Conservation (phyloP, 2,113 vertebrate genomes). For the Bufo bufo region DNA sequence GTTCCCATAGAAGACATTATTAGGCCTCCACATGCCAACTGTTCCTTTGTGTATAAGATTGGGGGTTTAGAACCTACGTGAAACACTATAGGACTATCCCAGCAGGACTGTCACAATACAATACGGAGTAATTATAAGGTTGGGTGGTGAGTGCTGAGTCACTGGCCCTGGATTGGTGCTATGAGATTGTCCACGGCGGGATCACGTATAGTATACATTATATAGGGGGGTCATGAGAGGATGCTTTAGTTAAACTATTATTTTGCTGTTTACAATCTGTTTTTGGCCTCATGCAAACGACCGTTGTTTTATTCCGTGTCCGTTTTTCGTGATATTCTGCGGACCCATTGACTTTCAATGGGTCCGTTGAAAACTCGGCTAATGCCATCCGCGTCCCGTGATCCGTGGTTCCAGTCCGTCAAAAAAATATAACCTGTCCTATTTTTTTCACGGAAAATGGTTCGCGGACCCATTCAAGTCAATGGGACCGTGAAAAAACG, state of each 20-base stretch:
- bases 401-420: too few species aligned
- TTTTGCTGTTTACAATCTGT: not conserved
- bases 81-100: constrained; percentile 2
- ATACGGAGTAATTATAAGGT: constrained; percentile 10
- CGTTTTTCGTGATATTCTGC: too few species aligned
- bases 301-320: too few species aligned
- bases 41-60: not conserved
- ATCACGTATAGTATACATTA: not conserved
- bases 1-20: constrained; percentile 2
- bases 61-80: not conserved
- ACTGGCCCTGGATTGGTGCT: not conserved
- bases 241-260: not conserved
- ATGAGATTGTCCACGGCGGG: not conserved
- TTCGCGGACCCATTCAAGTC: too few species aligned
- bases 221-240: not conserved
- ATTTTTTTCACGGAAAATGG: too few species aligned
- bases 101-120: constrained; percentile 10
- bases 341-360: too few species aligned
- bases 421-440: too few species aligned
- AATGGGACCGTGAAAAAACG: too few species aligned
- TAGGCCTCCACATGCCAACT: constrained; percentile 13
- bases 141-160: not conserved
- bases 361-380: too few species aligned
- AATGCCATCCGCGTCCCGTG: too few species aligned
- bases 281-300: too few species aligned